Evolutionary conservation across 2,797 vertebrate species (phyloP).

Genomic region (Falco concolor): DNA sequence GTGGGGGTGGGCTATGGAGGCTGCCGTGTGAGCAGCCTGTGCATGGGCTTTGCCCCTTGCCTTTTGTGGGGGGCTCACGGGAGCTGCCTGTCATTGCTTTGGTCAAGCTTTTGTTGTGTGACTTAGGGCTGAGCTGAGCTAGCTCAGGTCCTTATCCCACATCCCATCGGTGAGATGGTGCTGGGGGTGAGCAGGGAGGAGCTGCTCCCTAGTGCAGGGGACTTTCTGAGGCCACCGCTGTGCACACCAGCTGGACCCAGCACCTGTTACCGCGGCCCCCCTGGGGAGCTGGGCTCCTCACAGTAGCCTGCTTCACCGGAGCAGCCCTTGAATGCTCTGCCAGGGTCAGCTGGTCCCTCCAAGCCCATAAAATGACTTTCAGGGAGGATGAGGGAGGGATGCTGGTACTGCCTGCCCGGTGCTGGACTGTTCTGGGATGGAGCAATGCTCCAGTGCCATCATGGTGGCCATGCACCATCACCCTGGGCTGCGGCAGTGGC

Average conservation of each 20-base stretch:
- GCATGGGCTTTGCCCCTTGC: background rate
- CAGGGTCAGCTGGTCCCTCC: background rate
- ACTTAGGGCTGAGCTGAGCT: background rate
- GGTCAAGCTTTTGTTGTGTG: background rate
- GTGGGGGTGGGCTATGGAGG: background rate
- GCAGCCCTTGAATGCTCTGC: background rate
- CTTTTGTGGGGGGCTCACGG: accelerated
- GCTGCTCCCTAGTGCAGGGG: accelerated
- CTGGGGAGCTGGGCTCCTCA: background rate
- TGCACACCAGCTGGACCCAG: accelerated
- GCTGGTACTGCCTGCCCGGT: background rate
- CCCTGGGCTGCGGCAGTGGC: background rate
- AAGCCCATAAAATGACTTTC: background rate
- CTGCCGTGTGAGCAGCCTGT: background rate
- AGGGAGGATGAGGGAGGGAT: background rate
- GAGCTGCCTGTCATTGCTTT: background rate
- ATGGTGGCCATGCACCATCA: accelerated
- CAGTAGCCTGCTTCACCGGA: background rate
- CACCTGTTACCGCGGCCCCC: background rate
- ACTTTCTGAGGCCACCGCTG: background rate
- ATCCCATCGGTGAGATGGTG: background rate
- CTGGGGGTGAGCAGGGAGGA: background rate
- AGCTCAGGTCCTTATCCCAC: background rate
- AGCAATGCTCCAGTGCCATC: background rate
- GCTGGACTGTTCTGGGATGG: background rate